Conservation (phyloP, 2,797 vertebrate species). For the Tragopan temminckii region DNA sequence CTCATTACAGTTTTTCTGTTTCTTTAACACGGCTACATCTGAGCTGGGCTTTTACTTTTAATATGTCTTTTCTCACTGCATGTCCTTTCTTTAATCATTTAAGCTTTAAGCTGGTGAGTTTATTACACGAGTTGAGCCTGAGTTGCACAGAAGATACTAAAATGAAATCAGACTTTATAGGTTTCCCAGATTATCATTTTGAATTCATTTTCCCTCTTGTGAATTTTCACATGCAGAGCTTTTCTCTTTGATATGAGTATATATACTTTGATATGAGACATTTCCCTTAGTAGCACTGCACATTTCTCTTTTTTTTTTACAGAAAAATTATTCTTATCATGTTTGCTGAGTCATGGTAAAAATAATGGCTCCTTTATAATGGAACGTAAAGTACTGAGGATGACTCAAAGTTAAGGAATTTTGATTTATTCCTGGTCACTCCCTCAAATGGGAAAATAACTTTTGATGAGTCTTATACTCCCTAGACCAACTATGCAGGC, state of each 20-base stretch:
- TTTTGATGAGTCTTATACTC: not conserved
- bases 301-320: not conserved
- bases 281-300: not conserved
- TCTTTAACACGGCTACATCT: conserved; percentile 55
- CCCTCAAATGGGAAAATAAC: not conserved
- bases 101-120: conserved; percentile 59
- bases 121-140: conserved; percentile 42
- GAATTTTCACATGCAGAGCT: not conserved
- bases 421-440: not conserved
- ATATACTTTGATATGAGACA: not conserved
- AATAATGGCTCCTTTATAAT: not conserved
- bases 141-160: conserved; percentile 12
- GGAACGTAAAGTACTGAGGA: not conserved
- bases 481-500: not conserved
- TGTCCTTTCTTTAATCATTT: conserved; percentile 66
- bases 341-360: not conserved
- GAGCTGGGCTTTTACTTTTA: conserved; percentile 71
- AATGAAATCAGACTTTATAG: not conserved
- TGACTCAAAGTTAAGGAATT: not conserved
- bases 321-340: not conserved
- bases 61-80: conserved; percentile 12
- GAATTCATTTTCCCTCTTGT: not conserved
- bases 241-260: not conserved
- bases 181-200: not conserved
- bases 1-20: conserved; percentile 69